phyloP scores from a whole-genome alignment of 1,140 invertebrate species.

The Lasioglossum baleicum region DNA sequence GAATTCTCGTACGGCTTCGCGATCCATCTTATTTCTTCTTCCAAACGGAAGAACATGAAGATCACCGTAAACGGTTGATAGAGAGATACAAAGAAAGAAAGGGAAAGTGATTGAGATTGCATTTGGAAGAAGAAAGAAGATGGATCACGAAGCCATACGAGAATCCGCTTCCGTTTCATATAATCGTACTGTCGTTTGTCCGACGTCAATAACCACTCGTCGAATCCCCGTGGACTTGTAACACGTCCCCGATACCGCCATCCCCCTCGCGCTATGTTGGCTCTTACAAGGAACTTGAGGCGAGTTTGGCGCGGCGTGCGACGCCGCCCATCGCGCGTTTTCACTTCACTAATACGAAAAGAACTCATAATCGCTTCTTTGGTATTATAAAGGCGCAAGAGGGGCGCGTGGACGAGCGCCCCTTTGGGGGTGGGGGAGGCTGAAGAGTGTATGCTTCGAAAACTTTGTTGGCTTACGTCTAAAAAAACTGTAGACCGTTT shows the following conservation, averaged over 20 bases:
- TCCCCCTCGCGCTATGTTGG: constrained; percentile 37
- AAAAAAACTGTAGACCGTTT: constrained; percentile 32
- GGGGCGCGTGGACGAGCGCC: constrained; percentile 38
- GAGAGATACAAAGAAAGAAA: too few species aligned
- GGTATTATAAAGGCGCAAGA: constrained; percentile 71
- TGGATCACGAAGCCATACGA: too few species aligned
- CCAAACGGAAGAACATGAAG: not conserved
- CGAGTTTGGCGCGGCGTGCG: constrained; percentile 43
- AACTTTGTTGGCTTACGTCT: constrained; percentile 45
- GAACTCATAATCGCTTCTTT: constrained; percentile 75
- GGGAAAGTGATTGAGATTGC: too few species aligned
- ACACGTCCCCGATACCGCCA: constrained; percentile 7
- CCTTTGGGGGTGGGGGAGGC: constrained; percentile 13
- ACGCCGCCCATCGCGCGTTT: constrained; percentile 38
- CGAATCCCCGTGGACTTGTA: constrained; percentile 32
- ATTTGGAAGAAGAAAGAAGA: too few species aligned
- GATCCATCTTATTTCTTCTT: not conserved
- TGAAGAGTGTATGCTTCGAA: constrained; percentile 41
- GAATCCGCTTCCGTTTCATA: not conserved
- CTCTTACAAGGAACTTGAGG: constrained; percentile 63
- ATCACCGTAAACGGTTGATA: not conserved
- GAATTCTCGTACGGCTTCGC: not conserved
- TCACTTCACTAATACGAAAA: constrained; percentile 71
- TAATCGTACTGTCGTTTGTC: not conserved
- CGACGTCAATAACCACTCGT: constrained; percentile 48